A percentile compares a stretch with the other conserved stretches of the same genome.
phyloP scores from a whole-genome alignment of 1,140 invertebrate species.

The Solenopsis invicta region DNA sequence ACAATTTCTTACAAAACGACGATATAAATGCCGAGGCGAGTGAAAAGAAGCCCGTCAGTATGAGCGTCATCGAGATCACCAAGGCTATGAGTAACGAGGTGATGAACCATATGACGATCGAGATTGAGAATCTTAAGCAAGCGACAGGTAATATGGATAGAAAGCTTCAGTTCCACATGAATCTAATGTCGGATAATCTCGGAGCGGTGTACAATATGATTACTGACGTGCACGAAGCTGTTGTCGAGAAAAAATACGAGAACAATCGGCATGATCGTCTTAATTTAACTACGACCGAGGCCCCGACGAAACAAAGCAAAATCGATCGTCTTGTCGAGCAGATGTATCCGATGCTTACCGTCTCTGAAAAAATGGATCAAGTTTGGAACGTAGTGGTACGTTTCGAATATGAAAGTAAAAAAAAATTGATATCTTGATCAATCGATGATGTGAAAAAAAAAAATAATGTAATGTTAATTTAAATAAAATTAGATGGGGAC shows the following conservation, averaged over 20 bases:
- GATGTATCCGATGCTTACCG: constrained; percentile 93
- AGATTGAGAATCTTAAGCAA: constrained; percentile 91
- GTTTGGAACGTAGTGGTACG: constrained; percentile 94
- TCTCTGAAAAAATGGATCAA: constrained; percentile 96
- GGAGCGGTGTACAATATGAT: constrained; percentile 92
- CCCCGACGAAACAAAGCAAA: constrained; percentile 90
- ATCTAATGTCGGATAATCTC: constrained; percentile 93
- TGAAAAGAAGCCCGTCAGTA: constrained; percentile 93
- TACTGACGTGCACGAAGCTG: constrained; percentile 92
- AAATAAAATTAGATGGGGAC: constrained; percentile 89
- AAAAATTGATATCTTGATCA: not conserved
- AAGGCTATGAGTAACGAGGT: constrained; percentile 93
- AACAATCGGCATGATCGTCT: constrained; percentile 82
- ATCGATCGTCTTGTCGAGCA: constrained; percentile 92
- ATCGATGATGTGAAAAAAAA: not conserved
- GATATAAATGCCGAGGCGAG: constrained; percentile 94
- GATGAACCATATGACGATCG: constrained; percentile 91
- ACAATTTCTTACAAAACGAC: constrained; percentile 92
- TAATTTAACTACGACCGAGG: constrained; percentile 86
- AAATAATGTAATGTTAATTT: not conserved
- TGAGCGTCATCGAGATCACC: constrained; percentile 93
- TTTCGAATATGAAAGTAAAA: constrained; percentile 14
- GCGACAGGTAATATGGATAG: constrained; percentile 93
- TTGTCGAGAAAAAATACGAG: constrained; percentile 88
- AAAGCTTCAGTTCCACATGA: constrained; percentile 94